These are phyloP conservation scores for Empis stercorea DNA, from an alignment of 2,888 invertebrate species.

Conservation along the genomic window DNA sequence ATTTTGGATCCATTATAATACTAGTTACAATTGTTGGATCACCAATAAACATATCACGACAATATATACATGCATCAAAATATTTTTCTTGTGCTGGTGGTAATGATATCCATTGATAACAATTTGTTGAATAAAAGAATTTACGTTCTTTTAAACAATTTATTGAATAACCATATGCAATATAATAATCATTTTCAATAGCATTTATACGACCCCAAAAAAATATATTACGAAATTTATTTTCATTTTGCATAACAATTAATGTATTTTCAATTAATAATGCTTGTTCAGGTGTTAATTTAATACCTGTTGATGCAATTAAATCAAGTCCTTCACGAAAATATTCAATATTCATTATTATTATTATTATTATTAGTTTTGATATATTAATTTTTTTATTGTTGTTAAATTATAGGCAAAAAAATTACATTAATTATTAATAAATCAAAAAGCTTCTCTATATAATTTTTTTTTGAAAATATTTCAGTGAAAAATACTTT, in stretches of 20 bases:
- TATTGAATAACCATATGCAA: slow-evolving; percentile 63
- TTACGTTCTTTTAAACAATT: slow-evolving; percentile 60
- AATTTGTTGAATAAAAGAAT: slow-evolving; percentile 65
- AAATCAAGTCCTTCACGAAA: neutral
- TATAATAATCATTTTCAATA: slow-evolving; percentile 62
- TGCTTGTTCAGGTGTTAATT: slow-evolving; percentile 59
- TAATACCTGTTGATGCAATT: slow-evolving; percentile 42
- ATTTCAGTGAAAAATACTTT: too few relatives aligned
- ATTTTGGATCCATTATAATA: slow-evolving; percentile 37
- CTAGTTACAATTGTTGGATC: slow-evolving; percentile 24
- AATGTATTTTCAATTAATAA: slow-evolving; percentile 63
- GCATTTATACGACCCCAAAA: slow-evolving; percentile 82
- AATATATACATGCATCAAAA: slow-evolving; percentile 27
- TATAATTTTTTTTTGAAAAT: too few relatives aligned
- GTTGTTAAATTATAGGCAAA: too few relatives aligned
- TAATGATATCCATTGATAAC: slow-evolving; percentile 53
- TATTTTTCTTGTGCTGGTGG: slow-evolving; percentile 35
- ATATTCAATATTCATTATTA: neutral
- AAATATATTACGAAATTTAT: slow-evolving; percentile 67
- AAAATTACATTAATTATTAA: too few relatives aligned
- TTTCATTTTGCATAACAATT: slow-evolving; percentile 65
- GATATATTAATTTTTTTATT: too few relatives aligned
- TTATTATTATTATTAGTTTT: too few relatives aligned
- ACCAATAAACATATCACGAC: slow-evolving; percentile 26
- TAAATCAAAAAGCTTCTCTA: too few relatives aligned